Evolutionary conservation across 2,797 vertebrate genomes (phyloP).

Genomic region (Tolypeutes matacus): DNA sequence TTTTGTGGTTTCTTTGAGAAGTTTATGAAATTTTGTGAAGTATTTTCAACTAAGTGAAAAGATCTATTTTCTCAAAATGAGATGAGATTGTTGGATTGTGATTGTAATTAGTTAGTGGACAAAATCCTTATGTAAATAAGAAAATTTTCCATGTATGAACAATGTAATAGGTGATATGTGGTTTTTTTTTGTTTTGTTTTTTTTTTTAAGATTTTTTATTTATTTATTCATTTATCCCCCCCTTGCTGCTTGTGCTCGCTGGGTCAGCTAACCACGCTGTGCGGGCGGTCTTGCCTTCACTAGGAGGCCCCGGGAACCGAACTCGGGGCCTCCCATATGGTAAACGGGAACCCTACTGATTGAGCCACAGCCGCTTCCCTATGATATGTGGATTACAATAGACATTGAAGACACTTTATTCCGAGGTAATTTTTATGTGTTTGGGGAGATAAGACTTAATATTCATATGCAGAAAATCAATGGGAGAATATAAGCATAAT

Average conservation of each 20-base stretch:
- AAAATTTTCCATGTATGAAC: conserved; percentile 16
- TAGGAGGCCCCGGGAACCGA: too few species aligned
- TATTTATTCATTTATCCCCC: too few species aligned
- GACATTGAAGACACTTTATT: neutral
- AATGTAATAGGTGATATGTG: neutral
- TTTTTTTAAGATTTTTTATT: too few species aligned
- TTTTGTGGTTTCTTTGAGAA: conserved; percentile 50
- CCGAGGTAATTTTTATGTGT: conserved; percentile 13
- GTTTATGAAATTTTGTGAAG: neutral
- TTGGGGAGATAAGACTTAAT: conserved; percentile 37
- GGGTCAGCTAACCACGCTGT: too few species aligned
- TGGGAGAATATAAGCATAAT: neutral
- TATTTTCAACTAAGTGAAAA: conserved; percentile 20
- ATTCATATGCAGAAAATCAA: neutral
- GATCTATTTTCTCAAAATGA: neutral
- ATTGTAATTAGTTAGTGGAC: neutral
- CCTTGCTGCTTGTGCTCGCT: too few species aligned
- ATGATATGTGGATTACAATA: neutral
- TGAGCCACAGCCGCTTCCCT: too few species aligned
- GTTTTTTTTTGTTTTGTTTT: too few species aligned
- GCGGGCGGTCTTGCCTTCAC: too few species aligned
- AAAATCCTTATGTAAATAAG: conserved; percentile 36
- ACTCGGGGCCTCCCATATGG: too few species aligned
- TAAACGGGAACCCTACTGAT: too few species aligned
- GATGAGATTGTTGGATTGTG: neutral